Percentiles rank a stretch among this genome's conserved stretches.
These are phyloP conservation scores for Anthophora plumipes DNA, from an alignment of 2,888 invertebrate species.

Conservation along the genomic window DNA sequence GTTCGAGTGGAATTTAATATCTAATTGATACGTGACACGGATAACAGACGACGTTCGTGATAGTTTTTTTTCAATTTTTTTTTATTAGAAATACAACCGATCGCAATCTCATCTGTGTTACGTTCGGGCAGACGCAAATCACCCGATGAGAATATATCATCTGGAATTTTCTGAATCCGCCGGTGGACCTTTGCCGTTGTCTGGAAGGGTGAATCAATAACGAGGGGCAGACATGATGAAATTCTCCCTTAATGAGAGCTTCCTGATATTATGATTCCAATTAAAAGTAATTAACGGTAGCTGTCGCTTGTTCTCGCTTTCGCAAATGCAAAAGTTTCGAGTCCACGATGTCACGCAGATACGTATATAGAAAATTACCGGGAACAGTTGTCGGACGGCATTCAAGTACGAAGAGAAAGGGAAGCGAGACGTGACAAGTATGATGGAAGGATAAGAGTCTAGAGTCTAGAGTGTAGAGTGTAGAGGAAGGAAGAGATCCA, in stretches of 20 bases:
- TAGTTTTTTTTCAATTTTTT: too few relatives aligned
- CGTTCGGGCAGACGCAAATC: constrained; percentile 28
- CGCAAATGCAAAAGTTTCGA: too few relatives aligned
- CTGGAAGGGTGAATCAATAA: constrained; percentile 23
- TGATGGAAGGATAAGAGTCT: constrained; percentile 23
- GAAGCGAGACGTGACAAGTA: constrained; percentile 36
- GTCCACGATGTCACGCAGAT: too few relatives aligned
- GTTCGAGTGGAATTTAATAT: neutral
- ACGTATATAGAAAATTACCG: constrained; percentile 1
- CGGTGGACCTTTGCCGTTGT: constrained; percentile 30
- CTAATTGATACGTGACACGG: neutral
- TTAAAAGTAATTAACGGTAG: neutral
- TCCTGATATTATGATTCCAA: neutral
- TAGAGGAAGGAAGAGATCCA: constrained; percentile 26
- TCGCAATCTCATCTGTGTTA: constrained; percentile 26
- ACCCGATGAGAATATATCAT: constrained; percentile 10
- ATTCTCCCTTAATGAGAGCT: constrained; percentile 22
- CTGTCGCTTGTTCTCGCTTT: too few relatives aligned
- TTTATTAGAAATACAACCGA: constrained; percentile 20
- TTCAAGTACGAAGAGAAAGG: neutral
- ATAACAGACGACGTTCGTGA: neutral
- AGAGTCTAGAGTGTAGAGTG: too few relatives aligned
- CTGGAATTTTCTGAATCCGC: constrained; percentile 25
- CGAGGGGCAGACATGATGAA: neutral
- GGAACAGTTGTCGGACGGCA: neutral